Evolutionary conservation across 2,888 invertebrate genomes (phyloP), one percentile per base, ranked within the genome.

Genomic region (Halictus quadricinctus): DNA sequence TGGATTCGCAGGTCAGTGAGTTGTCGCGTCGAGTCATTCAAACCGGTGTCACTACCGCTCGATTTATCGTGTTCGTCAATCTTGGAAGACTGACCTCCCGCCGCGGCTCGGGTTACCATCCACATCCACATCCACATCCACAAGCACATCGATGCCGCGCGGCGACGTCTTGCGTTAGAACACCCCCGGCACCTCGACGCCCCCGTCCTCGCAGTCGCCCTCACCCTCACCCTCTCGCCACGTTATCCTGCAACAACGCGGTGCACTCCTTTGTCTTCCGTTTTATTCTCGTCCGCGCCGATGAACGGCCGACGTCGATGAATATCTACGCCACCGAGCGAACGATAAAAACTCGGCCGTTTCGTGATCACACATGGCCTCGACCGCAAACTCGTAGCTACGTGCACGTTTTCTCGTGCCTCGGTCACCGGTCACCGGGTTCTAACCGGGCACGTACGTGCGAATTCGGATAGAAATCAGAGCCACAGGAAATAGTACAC

Each of bases 1-100:
- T 93, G 94, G 93, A 94, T 94, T 94, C 92, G 94, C 94, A 93
- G 94, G 94, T 94, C 94, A 94, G 93, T 94, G 94, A 89, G 94
- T 91, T 94, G 94, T 94, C 94, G 93, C 91, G 90, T 93, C 92
- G 92, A 88, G 91, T 94, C 91, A 91, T 88, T 92, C 92, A 91
- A 84, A 82, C 91, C 86, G 90, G 89, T 93, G 92, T 93, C 93
- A 93, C 90, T 90, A 87, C 91, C 90, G 89, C 89, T 90, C 92
- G 93, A 93, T 93, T 94, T 94, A 94, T 94, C 94, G 92, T 91
- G 89, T 92, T 92, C 93, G 94, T 94, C 94, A 94, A 94, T 94
- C 94, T 94, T 79, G 82, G 86, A 79, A 85, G 89, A 87, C 92
- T 94, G 94, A 94, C 94, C 94, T 94, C 93, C 92, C 91, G 92